These are phyloP conservation scores for Lasaia peninsularis DNA, from an alignment of 1,140 invertebrate species.

Conservation along the genomic window DNA sequence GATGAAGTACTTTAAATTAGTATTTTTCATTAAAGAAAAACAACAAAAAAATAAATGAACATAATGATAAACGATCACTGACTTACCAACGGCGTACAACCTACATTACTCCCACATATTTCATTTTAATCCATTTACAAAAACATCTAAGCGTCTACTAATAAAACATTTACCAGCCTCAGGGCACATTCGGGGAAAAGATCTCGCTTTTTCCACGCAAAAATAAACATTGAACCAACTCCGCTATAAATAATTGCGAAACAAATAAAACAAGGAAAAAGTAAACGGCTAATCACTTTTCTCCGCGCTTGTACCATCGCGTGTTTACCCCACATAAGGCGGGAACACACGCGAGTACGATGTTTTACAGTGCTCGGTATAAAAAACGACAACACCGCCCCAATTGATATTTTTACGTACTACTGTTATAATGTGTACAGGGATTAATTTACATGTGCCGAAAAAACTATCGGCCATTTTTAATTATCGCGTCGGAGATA, in stretches of 20 bases:
- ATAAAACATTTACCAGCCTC: background rate
- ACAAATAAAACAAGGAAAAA: constrained; percentile 28
- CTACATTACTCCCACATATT: background rate
- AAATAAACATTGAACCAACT: background rate
- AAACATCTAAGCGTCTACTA: background rate
- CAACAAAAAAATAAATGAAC: no score
- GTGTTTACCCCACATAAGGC: constrained; percentile 55
- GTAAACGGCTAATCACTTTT: constrained; percentile 46
- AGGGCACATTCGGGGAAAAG: constrained; percentile 12
- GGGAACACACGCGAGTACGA: constrained; percentile 50
- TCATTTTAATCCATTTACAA: background rate
- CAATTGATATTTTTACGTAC: constrained; percentile 67
- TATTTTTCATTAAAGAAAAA: no score
- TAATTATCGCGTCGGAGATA: constrained; percentile 11
- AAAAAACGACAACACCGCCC: constrained; percentile 50
- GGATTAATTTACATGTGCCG: constrained; percentile 36
- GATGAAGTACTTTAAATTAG: no score
- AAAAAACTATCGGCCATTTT: constrained; percentile 19
- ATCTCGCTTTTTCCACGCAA: constrained; percentile 11
- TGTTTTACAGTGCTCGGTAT: constrained; percentile 57
- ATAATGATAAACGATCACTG: no score
- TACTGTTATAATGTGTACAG: constrained; percentile 44
- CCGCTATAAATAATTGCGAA: constrained; percentile 13
- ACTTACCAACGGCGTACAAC: no score
- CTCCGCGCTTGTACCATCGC: constrained; percentile 41